These are phyloP conservation scores for Silurus aristotelis DNA, from an alignment of 2,797 vertebrate species.

Conservation along the genomic window DNA sequence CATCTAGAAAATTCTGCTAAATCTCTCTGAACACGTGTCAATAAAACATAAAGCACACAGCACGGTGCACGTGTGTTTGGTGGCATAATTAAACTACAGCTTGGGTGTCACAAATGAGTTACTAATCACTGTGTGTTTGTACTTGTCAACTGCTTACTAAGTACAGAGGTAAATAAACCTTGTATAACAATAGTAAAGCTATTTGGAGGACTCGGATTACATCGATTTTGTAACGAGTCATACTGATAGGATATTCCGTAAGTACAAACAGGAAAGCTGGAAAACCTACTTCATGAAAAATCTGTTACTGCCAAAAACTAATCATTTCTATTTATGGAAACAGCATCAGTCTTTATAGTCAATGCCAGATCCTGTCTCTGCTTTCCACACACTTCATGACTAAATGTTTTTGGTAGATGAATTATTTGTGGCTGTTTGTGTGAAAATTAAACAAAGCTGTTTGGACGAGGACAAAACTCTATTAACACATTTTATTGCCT, in stretches of 20 bases:
- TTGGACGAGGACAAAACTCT: neutral
- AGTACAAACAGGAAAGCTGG: constrained; percentile 21
- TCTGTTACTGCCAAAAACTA: constrained; percentile 28
- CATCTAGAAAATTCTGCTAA: neutral
- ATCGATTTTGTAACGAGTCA: neutral
- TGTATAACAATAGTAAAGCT: neutral
- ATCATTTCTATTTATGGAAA: constrained; percentile 44
- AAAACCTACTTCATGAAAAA: constrained; percentile 31
- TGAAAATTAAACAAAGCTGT: constrained; percentile 19
- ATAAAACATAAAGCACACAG: neutral
- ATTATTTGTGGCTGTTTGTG: neutral
- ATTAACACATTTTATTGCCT: neutral
- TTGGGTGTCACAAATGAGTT: neutral
- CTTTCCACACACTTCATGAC: constrained; percentile 31
- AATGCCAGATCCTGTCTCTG: constrained; percentile 30
- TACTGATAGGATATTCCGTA: neutral
- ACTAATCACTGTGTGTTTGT: neutral
- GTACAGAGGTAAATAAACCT: neutral
- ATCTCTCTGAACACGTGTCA: neutral
- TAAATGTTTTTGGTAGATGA: constrained; percentile 34
- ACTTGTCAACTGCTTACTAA: neutral
- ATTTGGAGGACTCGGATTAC: neutral
- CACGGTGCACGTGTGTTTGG: neutral
- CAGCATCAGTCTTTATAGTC: constrained; percentile 33
- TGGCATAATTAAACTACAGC: neutral